Base-by-base conservation (phyloP, 2,888 invertebrate species). In the Drosophila greeni region DNA sequence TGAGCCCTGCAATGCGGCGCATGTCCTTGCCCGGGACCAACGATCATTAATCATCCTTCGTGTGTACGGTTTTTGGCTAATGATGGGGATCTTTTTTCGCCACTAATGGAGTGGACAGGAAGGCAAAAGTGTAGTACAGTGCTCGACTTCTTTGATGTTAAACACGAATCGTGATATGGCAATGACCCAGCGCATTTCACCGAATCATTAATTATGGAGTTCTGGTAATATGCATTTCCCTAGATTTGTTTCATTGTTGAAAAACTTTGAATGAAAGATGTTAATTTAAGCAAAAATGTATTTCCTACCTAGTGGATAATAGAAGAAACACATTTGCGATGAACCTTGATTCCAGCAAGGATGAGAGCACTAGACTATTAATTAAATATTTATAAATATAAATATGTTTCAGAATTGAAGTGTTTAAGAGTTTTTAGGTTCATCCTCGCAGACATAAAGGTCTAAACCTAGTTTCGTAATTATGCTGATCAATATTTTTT, bases 41-140 rank as follows among this genome's bases (percentile, higher is more conserved):
- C 11, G 48, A 66, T 77, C 79, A 79, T 79, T 79, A 82, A 79
- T 79, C 77, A 82, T 74, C 36, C 74, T 61, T 66, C 68, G 52
- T 68, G 68, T 67, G 69, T 67, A 59, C 56, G 60, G 62, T 49
- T 68, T 61, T 64, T 49, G 64, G 70, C 77, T 79, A 79, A 82
- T 82, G 82, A 76, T 76, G 67, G 70, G 51, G 42, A 64, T 59
- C 72, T 61, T 75, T 66, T 54, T 64, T 75, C 70, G 36, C 39
- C 45, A 68, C 72, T 77, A 77, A 77, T 75, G 69, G 66, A 75
- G 60, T 74, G 53, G 26, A 42, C 43, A 48, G 64, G 37, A 43
- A 24, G 54, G 76, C 54, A 62, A 67, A 67, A 54, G 57, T 52
- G 49, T 54, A 40, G 23, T 11, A 55, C 24, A 49, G 14, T 40